Percentiles rank a stretch among this genome's conserved stretches.
Conservation (phyloP, 2,888 invertebrate species). For the Cheilosia pagana region DNA sequence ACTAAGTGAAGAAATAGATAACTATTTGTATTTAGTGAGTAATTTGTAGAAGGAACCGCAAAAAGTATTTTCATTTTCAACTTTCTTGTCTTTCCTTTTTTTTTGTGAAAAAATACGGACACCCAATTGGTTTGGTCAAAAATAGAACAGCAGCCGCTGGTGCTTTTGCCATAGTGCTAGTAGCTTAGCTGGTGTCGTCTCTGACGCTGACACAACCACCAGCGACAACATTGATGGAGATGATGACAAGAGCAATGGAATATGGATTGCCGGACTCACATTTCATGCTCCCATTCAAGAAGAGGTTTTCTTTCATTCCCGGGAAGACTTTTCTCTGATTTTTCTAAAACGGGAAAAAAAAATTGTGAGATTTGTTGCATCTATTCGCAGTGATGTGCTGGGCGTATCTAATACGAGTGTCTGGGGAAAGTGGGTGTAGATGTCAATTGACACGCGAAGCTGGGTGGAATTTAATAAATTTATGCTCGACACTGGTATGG, state of each 20-base stretch:
- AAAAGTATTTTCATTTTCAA: conserved; percentile 45
- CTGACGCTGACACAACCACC: conserved; percentile 35
- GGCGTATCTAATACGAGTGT: conserved; percentile 44
- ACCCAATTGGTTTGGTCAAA: conserved; percentile 73
- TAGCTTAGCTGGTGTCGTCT: conserved; percentile 13
- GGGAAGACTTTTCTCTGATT: conserved; percentile 14
- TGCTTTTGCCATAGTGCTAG: conserved; percentile 30
- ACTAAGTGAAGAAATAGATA: conserved; percentile 52
- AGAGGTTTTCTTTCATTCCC: conserved; percentile 28
- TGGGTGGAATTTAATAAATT: conserved; percentile 10
- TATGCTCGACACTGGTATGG: conserved; percentile 16
- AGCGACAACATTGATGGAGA: conserved; percentile 53
- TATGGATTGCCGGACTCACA: conserved; percentile 2
- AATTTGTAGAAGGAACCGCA: conserved; percentile 42
- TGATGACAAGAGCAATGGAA: conserved; percentile 37
- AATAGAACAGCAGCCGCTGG: conserved; percentile 67
- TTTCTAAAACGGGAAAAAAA: conserved; percentile 11
- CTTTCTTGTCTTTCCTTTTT: neutral
- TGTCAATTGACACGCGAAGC: conserved; percentile 24
- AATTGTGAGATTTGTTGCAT: conserved; percentile 22
- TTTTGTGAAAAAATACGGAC: conserved; percentile 46
- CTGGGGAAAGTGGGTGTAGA: conserved; percentile 55
- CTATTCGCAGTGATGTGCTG: conserved; percentile 9
- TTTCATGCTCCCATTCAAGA: conserved; percentile 35
- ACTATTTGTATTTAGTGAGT: conserved; percentile 18